Base-by-base conservation (phyloP, 2,888 invertebrate genomes). In the Cheilosia pagana region DNA sequence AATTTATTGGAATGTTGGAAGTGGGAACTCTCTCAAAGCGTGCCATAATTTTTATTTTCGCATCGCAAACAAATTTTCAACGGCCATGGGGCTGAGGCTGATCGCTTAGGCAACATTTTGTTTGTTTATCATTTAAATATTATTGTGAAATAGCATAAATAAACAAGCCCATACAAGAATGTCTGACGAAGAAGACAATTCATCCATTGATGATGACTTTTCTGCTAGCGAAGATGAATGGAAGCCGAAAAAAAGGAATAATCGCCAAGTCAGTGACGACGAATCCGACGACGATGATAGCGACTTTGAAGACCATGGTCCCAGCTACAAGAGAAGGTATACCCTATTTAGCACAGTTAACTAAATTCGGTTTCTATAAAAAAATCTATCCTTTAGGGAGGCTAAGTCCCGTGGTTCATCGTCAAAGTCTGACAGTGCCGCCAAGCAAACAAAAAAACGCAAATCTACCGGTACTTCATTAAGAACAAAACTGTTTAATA, bases 201-300 rank as follows among this genome's bases (percentile, higher is more conserved):
- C 89, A 19, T 87, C 89, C 77, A 88, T 89, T 5, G 87, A 86
- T 14, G 90, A 89, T 53, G 92, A 90, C 62, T 92, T 92, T 87
- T 92, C 92, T 1, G 91, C 90, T 12, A 91, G 91, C 79, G 90
- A 92, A 83, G 92, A 92, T 82, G 92, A 92, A 77, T 91, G 91
- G 89, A 89, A 89, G 39, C 90, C 90, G 5, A 88, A 79, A 8
- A 88, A 89, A 78, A 88, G 43, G 21, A 70, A 70, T 31, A 70
- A 65, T 19, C 74, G 77, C 5, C 68, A 79, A 10, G 79, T 62
- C 10, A 87, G 88, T 19, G 90, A 89, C 1, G 90, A 90, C 28
- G 91, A 91, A 53, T 91, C 91, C 0, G 91, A 91, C 63, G 91
- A 91, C 50, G 91, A 91, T 81, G 91, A 90, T 53, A 91, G 90